Evolutionary conservation across 2,888 invertebrate genomes (phyloP).

Genomic region (Drosophila paramelanica): DNA sequence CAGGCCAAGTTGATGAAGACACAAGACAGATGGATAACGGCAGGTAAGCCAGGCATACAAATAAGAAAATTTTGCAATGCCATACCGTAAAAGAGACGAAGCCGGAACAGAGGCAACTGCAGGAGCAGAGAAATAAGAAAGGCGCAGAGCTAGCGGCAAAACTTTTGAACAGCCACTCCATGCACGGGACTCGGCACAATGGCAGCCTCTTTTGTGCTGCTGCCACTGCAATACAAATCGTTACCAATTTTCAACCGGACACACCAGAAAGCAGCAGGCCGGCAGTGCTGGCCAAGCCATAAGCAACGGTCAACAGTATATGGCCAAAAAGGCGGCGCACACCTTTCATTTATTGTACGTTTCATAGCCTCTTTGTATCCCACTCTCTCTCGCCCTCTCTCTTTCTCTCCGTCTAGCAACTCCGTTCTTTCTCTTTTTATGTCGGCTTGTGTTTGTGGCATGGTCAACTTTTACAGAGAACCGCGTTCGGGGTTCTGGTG

Average conservation of each 20-base stretch:
- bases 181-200: slow-evolving; percentile 37
- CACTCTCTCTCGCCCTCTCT: background rate
- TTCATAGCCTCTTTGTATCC: slow-evolving; percentile 15
- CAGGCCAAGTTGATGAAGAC: slow-evolving; percentile 78
- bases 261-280: slow-evolving; percentile 40
- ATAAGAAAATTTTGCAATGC: slow-evolving; percentile 69
- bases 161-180: slow-evolving; percentile 62
- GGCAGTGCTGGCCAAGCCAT: slow-evolving; percentile 47
- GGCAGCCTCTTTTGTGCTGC: slow-evolving; percentile 65
- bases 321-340: slow-evolving; percentile 73
- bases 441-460: slow-evolving; percentile 28
- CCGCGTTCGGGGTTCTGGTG: slow-evolving; percentile 22
- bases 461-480: slow-evolving; percentile 34
- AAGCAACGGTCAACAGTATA: slow-evolving; percentile 78
- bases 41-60: slow-evolving; percentile 77
- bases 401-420: background rate
- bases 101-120: background rate
- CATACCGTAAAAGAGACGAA: slow-evolving; percentile 17
- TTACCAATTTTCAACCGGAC: slow-evolving; percentile 79
- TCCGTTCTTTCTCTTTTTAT: slow-evolving; percentile 3
- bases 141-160: slow-evolving; percentile 37
- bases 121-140: background rate
- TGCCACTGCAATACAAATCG: slow-evolving; percentile 73
- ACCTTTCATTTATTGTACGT: slow-evolving; percentile 76
- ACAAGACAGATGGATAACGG: slow-evolving; percentile 79